Evolutionary conservation across 2,113 vertebrate genomes (phyloP).

Genomic region (Barbus barbus): DNA sequence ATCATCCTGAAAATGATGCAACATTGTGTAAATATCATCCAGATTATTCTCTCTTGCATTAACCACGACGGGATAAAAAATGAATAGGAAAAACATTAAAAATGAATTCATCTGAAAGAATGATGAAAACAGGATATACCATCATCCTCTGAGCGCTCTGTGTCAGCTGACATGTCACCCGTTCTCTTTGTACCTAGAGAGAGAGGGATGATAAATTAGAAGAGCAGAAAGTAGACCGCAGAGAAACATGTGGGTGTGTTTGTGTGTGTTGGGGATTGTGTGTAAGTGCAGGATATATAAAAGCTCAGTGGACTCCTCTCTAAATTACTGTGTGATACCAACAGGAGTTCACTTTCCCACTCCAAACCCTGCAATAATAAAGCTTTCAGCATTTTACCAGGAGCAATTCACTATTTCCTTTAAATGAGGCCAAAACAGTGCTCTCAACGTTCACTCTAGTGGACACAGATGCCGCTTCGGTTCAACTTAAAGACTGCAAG

Average conservation of each 20-base stretch:
- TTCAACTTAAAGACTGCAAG: background rate
- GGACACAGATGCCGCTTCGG: constrained; percentile 4
- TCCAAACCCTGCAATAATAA: constrained; percentile 13
- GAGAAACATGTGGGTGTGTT: background rate
- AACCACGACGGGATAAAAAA: constrained; percentile 18
- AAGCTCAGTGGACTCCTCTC: constrained; percentile 12
- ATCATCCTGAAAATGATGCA: constrained; percentile 42
- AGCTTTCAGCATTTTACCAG: background rate
- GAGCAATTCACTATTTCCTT: background rate
- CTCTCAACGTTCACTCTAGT: background rate
- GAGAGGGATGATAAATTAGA: background rate
- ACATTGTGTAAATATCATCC: constrained; percentile 34
- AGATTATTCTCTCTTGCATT: constrained; percentile 34
- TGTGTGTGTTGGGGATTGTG: background rate
- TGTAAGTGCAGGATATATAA: background rate
- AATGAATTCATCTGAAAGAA: constrained; percentile 27
- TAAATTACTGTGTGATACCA: constrained; percentile 13
- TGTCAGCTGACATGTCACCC: constrained; percentile 44
- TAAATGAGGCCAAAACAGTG: background rate
- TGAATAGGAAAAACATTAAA: constrained; percentile 25
- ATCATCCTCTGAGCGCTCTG: constrained; percentile 44
- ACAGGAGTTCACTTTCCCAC: background rate
- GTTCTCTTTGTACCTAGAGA: constrained; percentile 45
- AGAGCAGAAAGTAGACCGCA: background rate
- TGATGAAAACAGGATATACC: constrained; percentile 54